Conservation (phyloP, 2,888 invertebrate species). For the Smittia sp. region DNA sequence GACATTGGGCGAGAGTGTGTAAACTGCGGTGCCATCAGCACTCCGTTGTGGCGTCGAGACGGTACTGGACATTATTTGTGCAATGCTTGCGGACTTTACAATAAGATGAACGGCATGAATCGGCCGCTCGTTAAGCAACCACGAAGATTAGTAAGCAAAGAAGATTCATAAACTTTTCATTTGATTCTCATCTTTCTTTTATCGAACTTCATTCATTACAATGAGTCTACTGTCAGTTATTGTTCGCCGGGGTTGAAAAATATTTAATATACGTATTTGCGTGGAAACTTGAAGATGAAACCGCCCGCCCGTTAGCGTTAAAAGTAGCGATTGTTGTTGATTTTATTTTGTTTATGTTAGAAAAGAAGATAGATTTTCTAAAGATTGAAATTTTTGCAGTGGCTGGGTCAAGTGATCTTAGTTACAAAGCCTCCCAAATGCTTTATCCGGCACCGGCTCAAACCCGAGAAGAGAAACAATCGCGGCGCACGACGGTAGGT, state of each 20-base stretch:
- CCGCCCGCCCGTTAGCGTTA: conserved; percentile 21
- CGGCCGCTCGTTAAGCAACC: conserved; percentile 88
- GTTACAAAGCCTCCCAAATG: conserved; percentile 25
- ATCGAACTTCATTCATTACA: neutral
- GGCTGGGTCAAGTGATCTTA: conserved; percentile 34
- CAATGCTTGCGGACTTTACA: conserved; percentile 99
- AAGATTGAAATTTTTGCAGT: conserved; percentile 32
- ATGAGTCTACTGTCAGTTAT: too few species aligned
- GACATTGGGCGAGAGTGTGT: conserved; percentile 95
- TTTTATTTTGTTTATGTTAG: neutral
- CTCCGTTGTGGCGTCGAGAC: conserved; percentile 97
- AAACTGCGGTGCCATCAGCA: conserved; percentile 96
- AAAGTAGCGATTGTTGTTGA: conserved; percentile 30
- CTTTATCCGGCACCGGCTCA: conserved; percentile 18
- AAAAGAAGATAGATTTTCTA: conserved; percentile 1
- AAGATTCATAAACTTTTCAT: conserved; percentile 24
- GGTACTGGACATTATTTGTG: conserved; percentile 98
- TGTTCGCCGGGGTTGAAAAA: neutral
- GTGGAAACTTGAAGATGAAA: neutral
- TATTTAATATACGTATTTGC: conserved; percentile 23
- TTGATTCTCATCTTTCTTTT: neutral
- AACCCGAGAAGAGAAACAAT: conserved; percentile 32
- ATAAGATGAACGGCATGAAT: conserved; percentile 94
- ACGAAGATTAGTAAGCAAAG: conserved; percentile 74
- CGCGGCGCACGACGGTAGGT: conserved; percentile 40